These are phyloP conservation scores for Megalops cyprinoides DNA, from an alignment of 2,797 vertebrate genomes.

Conservation along the genomic window DNA sequence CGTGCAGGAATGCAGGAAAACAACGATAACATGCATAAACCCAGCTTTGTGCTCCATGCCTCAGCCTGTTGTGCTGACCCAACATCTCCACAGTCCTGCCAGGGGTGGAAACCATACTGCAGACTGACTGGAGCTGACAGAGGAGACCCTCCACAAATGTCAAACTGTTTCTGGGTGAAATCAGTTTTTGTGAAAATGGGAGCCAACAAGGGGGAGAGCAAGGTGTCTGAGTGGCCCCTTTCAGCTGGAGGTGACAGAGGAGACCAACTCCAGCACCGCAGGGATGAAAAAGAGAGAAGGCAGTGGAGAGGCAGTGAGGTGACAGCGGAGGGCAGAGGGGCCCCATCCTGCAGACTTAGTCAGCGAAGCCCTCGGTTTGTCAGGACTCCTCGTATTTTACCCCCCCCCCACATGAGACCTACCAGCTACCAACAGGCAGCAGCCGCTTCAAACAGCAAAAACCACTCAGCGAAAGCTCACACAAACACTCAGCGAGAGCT, in stretches of 20 bases:
- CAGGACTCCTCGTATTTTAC: background rate
- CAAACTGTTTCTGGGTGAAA: slow-evolving; percentile 61
- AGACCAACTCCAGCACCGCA: slow-evolving; percentile 33
- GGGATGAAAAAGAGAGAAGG: slow-evolving; percentile 60
- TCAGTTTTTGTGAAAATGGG: background rate
- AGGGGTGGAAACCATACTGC: slow-evolving; percentile 51
- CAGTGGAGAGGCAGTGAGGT: slow-evolving; percentile 38
- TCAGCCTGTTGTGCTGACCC: background rate
- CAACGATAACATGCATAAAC: background rate
- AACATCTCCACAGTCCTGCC: background rate
- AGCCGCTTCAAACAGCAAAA: too few relatives aligned
- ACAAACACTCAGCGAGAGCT: too few relatives aligned
- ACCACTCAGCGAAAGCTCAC: too few relatives aligned
- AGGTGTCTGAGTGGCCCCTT: too few relatives aligned
- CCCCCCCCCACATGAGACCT: background rate
- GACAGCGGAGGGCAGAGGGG: too few relatives aligned
- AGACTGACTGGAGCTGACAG: slow-evolving; percentile 63
- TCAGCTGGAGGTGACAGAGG: background rate
- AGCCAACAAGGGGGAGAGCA: background rate
- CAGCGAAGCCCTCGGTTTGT: slow-evolving; percentile 31
- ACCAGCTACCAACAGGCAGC: background rate
- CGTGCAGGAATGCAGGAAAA: background rate
- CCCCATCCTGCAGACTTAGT: slow-evolving; percentile 51
- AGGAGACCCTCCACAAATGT: slow-evolving; percentile 63
- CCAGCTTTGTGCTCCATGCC: background rate